A percentile compares a stretch with the other conserved stretches of the same genome.
These are phyloP conservation scores for Pseudolycoriella hygida DNA, from an alignment of 2,888 invertebrate species.

Conservation along the genomic window DNA sequence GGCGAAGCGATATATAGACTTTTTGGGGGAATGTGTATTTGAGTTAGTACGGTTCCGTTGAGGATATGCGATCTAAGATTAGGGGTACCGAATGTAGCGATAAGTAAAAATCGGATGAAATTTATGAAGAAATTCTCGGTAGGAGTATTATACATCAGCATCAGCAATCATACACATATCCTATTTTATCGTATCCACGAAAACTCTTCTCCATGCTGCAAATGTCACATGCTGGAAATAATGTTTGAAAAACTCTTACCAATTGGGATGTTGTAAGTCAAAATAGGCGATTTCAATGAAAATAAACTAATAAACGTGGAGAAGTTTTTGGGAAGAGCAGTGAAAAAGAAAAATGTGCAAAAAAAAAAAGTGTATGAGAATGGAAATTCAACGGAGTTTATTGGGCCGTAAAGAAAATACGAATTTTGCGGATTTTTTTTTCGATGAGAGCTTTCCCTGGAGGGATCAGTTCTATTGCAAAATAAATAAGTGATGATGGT, in stretches of 20 bases:
- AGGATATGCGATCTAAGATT: too few relatives aligned
- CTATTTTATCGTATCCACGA: too few relatives aligned
- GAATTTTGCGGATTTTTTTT: not conserved
- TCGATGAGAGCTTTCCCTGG: not conserved
- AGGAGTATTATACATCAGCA: too few relatives aligned
- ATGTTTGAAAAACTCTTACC: not conserved
- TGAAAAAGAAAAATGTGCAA: not conserved
- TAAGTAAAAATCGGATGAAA: too few relatives aligned
- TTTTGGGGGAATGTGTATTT: not conserved
- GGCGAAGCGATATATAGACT: not conserved
- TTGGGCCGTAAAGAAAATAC: conserved; percentile 1
- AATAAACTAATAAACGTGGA: not conserved
- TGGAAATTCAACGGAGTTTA: not conserved
- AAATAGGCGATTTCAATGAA: not conserved
- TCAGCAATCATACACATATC: too few relatives aligned
- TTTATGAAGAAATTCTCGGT: too few relatives aligned
- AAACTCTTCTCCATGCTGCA: not conserved
- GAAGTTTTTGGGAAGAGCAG: not conserved
- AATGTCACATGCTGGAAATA: not conserved
- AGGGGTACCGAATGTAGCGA: too few relatives aligned
- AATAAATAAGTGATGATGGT: conserved; percentile 1
- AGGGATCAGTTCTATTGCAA: not conserved
- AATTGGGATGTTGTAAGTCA: not conserved
- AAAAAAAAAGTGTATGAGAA: not conserved
- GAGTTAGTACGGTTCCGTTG: too few relatives aligned